Evolutionary conservation across 2,113 vertebrate genomes (phyloP).

Genomic region (Bubo blakistoni): DNA sequence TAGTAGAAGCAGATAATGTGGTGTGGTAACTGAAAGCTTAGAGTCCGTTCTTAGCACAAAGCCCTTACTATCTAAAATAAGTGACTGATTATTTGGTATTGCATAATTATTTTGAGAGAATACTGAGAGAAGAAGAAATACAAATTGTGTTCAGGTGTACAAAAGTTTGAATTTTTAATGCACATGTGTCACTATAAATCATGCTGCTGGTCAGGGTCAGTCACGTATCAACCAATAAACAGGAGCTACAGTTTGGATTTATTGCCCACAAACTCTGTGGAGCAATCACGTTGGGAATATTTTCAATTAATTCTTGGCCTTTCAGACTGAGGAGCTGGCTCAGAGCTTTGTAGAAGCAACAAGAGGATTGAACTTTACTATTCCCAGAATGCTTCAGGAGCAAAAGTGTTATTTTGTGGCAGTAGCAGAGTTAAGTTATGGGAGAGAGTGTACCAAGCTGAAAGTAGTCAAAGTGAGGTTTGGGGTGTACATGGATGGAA

Average conservation of each 20-base stretch:
- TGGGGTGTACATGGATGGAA: neutral
- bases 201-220: neutral
- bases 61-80: neutral
- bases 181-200: neutral
- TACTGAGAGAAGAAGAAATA: neutral
- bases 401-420: neutral
- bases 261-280: neutral
- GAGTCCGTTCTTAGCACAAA: neutral
- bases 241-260: neutral
- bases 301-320: neutral
- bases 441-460: neutral
- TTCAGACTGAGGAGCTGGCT: neutral
- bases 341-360: neutral
- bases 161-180: neutral
- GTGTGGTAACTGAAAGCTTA: neutral
- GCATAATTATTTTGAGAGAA: neutral
- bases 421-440: neutral
- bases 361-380: neutral
- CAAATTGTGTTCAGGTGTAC: neutral
- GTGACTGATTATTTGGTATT: neutral
- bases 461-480: neutral
- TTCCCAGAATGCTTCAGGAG: neutral
- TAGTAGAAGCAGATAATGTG: neutral
- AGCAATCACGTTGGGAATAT: neutral
- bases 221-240: accelerated